Evolutionary conservation across 2,113 vertebrate species (phyloP).

Genomic region (Tachycineta bicolor): DNA sequence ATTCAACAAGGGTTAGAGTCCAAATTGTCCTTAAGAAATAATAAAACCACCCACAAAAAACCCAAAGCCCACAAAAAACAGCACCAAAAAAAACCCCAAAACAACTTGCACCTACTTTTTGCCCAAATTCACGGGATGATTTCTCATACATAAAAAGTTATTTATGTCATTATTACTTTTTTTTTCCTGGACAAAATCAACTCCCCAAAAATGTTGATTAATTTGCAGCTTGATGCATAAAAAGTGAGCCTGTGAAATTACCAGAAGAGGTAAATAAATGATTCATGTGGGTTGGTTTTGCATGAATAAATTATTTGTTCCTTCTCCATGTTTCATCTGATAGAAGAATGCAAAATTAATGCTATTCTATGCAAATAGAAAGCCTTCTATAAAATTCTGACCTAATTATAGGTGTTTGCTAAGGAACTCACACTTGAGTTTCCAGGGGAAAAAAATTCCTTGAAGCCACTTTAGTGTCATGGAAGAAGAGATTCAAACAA

Average conservation of each 20-base stretch:
- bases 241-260: conserved; percentile 68
- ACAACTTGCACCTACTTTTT: not conserved
- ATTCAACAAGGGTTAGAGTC: not conserved
- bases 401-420: conserved; percentile 69
- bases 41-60: not conserved
- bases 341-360: conserved; percentile 72
- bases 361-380: conserved; percentile 67
- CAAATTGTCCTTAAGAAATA: not conserved
- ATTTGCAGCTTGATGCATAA: conserved; percentile 46
- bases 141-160: not conserved
- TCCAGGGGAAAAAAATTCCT: not conserved
- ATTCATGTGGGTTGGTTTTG: conserved; percentile 74
- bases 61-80: not conserved
- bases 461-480: not conserved
- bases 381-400: conserved; percentile 57
- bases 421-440: conserved; percentile 16
- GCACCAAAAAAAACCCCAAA: too few relatives aligned
- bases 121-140: conserved; percentile 17
- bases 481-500: not conserved
- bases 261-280: conserved; percentile 76
- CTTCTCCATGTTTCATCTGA: conserved; percentile 52
- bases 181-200: conserved; percentile 31
- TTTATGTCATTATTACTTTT: not conserved
- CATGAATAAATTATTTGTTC: conserved; percentile 78
- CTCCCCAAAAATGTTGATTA: conserved; percentile 18